Conservation (phyloP, 2,113 vertebrate genomes). For the Ranitomeya variabilis region DNA sequence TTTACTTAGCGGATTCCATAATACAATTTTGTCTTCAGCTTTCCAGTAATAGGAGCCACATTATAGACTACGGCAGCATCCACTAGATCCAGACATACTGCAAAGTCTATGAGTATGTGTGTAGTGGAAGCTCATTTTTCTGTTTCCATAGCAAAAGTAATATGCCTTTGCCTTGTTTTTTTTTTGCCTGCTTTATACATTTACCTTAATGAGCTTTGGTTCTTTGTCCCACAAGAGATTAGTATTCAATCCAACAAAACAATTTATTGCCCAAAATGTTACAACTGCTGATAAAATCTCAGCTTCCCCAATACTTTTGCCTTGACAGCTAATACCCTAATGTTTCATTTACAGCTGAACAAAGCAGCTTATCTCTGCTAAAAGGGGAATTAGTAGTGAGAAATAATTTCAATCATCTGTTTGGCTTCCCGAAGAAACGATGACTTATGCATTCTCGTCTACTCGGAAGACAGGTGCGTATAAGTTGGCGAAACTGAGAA, state of each 20-base stretch:
- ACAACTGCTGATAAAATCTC: constrained; percentile 77
- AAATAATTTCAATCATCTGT: constrained; percentile 79
- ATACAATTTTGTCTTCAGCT: constrained; percentile 59
- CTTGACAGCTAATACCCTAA: constrained; percentile 80
- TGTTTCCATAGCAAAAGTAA: constrained; percentile 73
- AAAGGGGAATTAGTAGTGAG: constrained; percentile 78
- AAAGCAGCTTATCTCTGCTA: constrained; percentile 78
- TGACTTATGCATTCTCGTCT: constrained; percentile 69
- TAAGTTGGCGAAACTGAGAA: constrained; percentile 70
- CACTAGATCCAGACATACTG: background rate
- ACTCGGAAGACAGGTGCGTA: constrained; percentile 74
- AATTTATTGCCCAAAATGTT: constrained; percentile 79
- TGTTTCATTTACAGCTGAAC: constrained; percentile 81
- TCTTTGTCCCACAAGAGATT: constrained; percentile 77
- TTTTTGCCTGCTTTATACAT: constrained; percentile 69
- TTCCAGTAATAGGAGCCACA: background rate
- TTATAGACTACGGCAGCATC: background rate
- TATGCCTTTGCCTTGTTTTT: constrained; percentile 68
- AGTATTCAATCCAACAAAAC: constrained; percentile 78
- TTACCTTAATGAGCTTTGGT: constrained; percentile 80
- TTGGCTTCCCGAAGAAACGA: constrained; percentile 71
- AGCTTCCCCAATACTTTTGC: constrained; percentile 75
- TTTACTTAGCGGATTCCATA: constrained; percentile 71
- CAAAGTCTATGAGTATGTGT: constrained; percentile 56
- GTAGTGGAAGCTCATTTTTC: constrained; percentile 63